Evolutionary conservation across 2,797 vertebrate species (phyloP), one percentile per base, ranked within the genome.

Genomic region (Cephalopachus bancanus): DNA sequence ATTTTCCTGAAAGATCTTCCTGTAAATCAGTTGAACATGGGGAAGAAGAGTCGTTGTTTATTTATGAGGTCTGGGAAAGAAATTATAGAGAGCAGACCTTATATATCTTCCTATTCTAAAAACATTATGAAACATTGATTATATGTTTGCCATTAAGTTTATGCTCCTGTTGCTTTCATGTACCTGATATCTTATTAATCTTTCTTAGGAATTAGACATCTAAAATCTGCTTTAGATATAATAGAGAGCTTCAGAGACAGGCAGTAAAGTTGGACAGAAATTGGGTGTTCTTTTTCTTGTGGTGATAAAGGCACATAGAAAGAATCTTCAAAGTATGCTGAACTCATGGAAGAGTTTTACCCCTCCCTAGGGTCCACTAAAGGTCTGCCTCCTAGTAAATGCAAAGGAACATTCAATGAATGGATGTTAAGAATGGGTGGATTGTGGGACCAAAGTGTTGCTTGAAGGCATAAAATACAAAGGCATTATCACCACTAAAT

Each of bases 81-180:
- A 96, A 96, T 97, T 91, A 95, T 37, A 85, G 90, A 59, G 67
- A 93, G 37, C 17, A 49, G 67, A 94, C 4, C 79, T 97, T 91
- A 93, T 44, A 17, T 60, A 84, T 44, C 55, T 62, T 94, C 65
- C 65, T 91, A 67, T 93, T 97, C 89, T 91, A 67, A 96, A 97
- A 97, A 95, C 96, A 96, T 96, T 94, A 96, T 97, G 86, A 98
- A 98, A 98, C 95, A 96, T 95, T 97, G 92, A 98, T 97, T 95
- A 83, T 83, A 93, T 94, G 79, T 95, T 97, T 96, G 79, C 80
- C 57, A 65, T 96, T 83, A 97, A 78, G 49, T 97, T 95, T 92
- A 94, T 95, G 88, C 28, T 65, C 83, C 71, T 71, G 26, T 91
- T 96, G 90, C 79, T 88, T 92, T 64, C 67, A 81, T 96, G 92